These are phyloP conservation scores for Cheilosia pagana DNA, from an alignment of 2,888 invertebrate species.

Conservation along the genomic window DNA sequence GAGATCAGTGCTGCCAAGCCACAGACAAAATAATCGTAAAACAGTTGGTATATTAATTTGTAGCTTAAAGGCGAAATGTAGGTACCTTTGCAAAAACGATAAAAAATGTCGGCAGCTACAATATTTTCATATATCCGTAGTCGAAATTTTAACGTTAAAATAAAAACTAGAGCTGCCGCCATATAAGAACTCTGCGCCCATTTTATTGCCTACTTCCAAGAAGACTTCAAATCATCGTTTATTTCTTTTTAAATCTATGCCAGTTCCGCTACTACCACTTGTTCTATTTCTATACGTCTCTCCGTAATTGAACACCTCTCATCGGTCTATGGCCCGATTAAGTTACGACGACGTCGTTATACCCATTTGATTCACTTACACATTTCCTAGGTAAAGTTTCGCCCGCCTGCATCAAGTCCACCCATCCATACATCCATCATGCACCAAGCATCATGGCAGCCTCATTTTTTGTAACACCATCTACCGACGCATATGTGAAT, in stretches of 20 bases:
- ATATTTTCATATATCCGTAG: too few relatives aligned
- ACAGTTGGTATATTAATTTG: too few relatives aligned
- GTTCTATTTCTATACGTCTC: constrained; percentile 23
- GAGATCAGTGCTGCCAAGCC: too few relatives aligned
- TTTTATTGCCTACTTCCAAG: not conserved
- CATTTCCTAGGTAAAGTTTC: constrained; percentile 54
- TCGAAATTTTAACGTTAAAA: too few relatives aligned
- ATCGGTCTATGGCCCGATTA: constrained; percentile 14
- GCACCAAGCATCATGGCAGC: constrained; percentile 1
- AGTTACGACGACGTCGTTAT: constrained; percentile 35
- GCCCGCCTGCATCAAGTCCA: constrained; percentile 40
- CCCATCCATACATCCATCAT: constrained; percentile 34
- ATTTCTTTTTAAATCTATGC: constrained; percentile 14
- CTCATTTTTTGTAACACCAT: constrained; percentile 41
- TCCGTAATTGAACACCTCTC: constrained; percentile 32
- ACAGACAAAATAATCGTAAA: too few relatives aligned
- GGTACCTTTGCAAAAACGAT: too few relatives aligned
- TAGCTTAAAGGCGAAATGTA: too few relatives aligned
- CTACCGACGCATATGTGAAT: constrained; percentile 52
- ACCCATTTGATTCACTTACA: constrained; percentile 12
- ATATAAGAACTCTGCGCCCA: too few relatives aligned
- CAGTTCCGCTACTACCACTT: constrained; percentile 6
- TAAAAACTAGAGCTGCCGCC: too few relatives aligned
- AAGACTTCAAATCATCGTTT: not conserved
- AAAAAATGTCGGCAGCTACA: too few relatives aligned